Base-by-base conservation (phyloP, 2,888 invertebrate species). In the Rhagophthalmus giganteus region DNA sequence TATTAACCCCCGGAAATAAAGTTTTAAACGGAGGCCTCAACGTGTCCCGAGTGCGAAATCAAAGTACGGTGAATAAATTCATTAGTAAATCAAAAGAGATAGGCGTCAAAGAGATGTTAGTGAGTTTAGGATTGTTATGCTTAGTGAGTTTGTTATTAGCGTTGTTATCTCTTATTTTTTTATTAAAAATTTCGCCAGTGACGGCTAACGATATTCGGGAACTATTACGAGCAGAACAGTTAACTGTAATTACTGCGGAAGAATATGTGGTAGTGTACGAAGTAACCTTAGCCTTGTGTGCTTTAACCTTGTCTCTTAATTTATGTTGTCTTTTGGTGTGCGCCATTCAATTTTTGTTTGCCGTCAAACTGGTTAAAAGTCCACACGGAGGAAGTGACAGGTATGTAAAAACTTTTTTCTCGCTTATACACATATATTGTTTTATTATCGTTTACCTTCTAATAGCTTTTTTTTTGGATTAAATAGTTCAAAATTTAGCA, bases 321-420 rank as follows among this genome's bases (percentile, higher is more conserved):
- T 81, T 94, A 55, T 93, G 92, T 79, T 94, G 94, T 73, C 81
- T 94, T 54, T 83, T 94, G 64, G 92, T 94, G 67, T 94, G 94
- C 81, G 89, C 93, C 65, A 90, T 94, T 70, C 94, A 95, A 80
- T 94, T 93, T 78, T 83, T 94, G 70, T 94, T 94, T 73, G 91
- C 94, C 34, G 90, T 94, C 61, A 94, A 94, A 78, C 81, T 95
- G 74, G 87, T 92, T 69, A 88, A 91, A 71, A 87, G 90, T 40
- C 87, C 89, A 48, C 88, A 89, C 68, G 89, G 86, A 65, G 85
- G 85, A 69, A 83, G 80, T 69, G 79, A 79, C 50, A 79, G 85
- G 84, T 84, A 74, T 71, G 70, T n/a, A n/a, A 16, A 10, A 26
- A 30, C 8, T 14, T 8, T 6, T n/a, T n/a, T n/a, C n/a, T n/a